Evolutionary conservation across 1,140 invertebrate genomes (phyloP), one percentile per base, ranked within the genome.

Genomic region (Diachasmimorpha longicaudata): DNA sequence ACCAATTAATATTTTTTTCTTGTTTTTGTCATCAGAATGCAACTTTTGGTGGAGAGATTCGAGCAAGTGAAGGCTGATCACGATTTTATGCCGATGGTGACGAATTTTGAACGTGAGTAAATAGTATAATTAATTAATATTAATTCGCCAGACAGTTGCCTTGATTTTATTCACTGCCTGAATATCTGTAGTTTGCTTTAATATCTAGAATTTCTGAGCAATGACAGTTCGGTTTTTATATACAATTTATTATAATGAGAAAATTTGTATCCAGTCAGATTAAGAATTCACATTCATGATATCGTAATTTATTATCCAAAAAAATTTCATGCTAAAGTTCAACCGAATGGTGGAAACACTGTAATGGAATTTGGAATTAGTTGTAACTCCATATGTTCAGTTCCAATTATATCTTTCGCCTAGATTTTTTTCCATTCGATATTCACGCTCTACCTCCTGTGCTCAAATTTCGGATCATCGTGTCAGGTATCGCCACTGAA

Each of bases 21-120:
- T 8, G 21, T 63, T 63, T 36, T 37, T 36, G 39, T 72, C 67
- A 21, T 67, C 74, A 89, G 88, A 75, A 97, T 86, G 92, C 91
- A 72, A 84, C 92, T 78, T 63, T 85, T 98, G 19, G 93, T 95
- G 79, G 91, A 93, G 72, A 96, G 94, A 86, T 98, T 98, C 88
- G 96, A 98, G 88, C 95, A 97, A 85, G 91, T 96, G 25, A 93
- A 93, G 80, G 92, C 92, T 42, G 93, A 94, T 14, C 96, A 95
- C 0, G 91, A 95, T 63, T 87, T 98, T 82, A 82, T 97, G 80
- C 93, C 94, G 11, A 93, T 95, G 67, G 96, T 95, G 81, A 86
- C 88, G 79, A 86, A 85, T 16, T 82, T 85, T 21, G 87, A 89
- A 31, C 84, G 88, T 89, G 75, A 88, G 87, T 82, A 74, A 66